A percentile compares a stretch with the other conserved stretches of the same genome.
These are phyloP conservation scores for Heliocidaris tuberculata DNA, from an alignment of 35 echinoderm and acorn worm genomes.

Conservation along the genomic window DNA sequence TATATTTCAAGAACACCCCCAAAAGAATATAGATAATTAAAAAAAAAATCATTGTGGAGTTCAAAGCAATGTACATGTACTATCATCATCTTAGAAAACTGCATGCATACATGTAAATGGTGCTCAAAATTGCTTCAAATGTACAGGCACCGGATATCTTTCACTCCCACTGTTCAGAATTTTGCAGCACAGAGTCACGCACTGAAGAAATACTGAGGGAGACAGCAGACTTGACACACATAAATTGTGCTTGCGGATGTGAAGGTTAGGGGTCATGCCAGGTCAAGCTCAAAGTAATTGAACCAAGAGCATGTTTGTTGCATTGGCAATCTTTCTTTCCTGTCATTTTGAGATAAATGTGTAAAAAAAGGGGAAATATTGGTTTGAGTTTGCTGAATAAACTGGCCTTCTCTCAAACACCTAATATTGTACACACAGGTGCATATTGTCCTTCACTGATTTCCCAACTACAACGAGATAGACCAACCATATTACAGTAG, in stretches of 20 bases:
- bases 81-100: too few relatives aligned
- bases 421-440: not conserved
- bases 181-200: too few relatives aligned
- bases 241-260: not conserved
- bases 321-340: conserved; percentile 10
- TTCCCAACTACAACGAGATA: not conserved
- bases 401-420: not conserved
- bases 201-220: not conserved
- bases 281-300: conserved; percentile 16
- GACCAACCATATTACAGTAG: too few relatives aligned
- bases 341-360: not conserved
- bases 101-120: too few relatives aligned
- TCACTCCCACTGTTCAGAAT: too few relatives aligned
- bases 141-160: too few relatives aligned
- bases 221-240: not conserved
- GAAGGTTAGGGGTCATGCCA: not conserved
- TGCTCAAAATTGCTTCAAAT: too few relatives aligned
- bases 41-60: too few relatives aligned
- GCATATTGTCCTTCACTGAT: not conserved
- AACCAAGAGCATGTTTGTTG: conserved; percentile 9
- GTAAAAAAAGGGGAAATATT: not conserved
- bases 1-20: too few relatives aligned
- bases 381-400: not conserved
- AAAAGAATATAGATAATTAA: too few relatives aligned
- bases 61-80: too few relatives aligned